A percentile compares a stretch with the other conserved stretches of the same genome.
phyloP scores from a whole-genome alignment of 2,888 invertebrate species.

The Halictus quadricinctus region DNA sequence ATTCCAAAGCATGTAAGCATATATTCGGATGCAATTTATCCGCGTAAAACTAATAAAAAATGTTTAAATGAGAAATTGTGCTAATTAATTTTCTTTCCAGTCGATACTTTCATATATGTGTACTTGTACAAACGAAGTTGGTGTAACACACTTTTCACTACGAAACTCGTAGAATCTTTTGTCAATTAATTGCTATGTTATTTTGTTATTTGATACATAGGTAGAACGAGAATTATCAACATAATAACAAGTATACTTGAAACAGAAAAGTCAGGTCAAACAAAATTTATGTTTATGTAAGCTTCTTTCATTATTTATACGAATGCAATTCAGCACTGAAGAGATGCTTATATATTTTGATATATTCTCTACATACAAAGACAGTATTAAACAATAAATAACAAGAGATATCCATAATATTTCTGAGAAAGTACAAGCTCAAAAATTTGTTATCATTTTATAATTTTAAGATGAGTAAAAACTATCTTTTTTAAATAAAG shows the following conservation, averaged over 20 bases:
- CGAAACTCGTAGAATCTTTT: background rate
- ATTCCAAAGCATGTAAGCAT: conserved; percentile 1
- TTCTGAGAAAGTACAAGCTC: conserved; percentile 4
- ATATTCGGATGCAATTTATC: background rate
- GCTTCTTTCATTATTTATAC: background rate
- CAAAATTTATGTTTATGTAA: background rate
- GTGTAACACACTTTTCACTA: background rate
- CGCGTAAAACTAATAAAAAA: background rate
- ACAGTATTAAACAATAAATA: conserved; percentile 4
- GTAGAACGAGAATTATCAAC: too few relatives aligned
- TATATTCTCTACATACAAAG: background rate
- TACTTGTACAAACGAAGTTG: background rate
- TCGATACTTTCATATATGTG: background rate
- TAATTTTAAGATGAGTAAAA: background rate
- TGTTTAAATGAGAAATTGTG: background rate
- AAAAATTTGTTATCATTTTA: background rate
- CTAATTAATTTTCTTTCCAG: background rate
- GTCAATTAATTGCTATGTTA: background rate
- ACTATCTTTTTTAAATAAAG: background rate
- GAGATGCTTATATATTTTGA: background rate
- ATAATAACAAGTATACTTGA: background rate
- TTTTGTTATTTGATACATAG: background rate
- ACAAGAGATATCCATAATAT: background rate
- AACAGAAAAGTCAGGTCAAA: background rate
- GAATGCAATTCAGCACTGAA: background rate